A percentile compares a stretch with the other conserved stretches of the same genome.
Evolutionary conservation across 2,113 vertebrate species (phyloP).

Genomic region (Astur gentilis): DNA sequence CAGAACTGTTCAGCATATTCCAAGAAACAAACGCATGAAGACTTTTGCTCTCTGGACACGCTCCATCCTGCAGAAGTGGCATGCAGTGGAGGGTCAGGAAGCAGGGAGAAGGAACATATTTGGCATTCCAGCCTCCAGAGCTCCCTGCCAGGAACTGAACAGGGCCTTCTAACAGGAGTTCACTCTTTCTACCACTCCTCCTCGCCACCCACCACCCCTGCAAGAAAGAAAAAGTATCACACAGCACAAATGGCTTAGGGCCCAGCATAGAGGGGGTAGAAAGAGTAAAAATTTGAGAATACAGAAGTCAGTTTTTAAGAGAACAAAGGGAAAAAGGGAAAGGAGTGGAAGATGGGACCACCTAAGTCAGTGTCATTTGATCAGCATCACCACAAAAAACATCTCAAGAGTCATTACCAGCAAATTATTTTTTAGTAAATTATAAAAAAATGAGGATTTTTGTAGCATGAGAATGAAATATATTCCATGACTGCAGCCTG

Average conservation of each 20-base stretch:
- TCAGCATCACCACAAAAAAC: not conserved
- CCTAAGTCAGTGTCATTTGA: not conserved
- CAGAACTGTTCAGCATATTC: not conserved
- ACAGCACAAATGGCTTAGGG: not conserved
- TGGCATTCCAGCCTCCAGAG: constrained; percentile 47
- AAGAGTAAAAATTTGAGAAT: not conserved
- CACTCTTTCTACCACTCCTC: not conserved
- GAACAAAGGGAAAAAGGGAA: not conserved
- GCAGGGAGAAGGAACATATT: not conserved
- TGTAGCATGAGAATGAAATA: not conserved
- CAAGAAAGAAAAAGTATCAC: not conserved
- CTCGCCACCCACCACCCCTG: not conserved
- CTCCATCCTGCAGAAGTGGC: not conserved
- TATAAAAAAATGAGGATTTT: not conserved
- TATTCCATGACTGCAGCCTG: not conserved
- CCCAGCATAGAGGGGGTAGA: not conserved
- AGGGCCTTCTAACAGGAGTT: not conserved
- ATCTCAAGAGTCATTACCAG: not conserved
- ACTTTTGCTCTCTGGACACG: not conserved
- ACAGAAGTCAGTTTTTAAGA: not conserved
- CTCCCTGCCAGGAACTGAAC: not conserved
- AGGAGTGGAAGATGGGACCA: not conserved
- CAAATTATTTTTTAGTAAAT: not conserved
- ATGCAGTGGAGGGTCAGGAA: not conserved
- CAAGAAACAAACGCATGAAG: not conserved